Conservation (phyloP, 2,113 vertebrate species). For the Leptosomus discolor region DNA sequence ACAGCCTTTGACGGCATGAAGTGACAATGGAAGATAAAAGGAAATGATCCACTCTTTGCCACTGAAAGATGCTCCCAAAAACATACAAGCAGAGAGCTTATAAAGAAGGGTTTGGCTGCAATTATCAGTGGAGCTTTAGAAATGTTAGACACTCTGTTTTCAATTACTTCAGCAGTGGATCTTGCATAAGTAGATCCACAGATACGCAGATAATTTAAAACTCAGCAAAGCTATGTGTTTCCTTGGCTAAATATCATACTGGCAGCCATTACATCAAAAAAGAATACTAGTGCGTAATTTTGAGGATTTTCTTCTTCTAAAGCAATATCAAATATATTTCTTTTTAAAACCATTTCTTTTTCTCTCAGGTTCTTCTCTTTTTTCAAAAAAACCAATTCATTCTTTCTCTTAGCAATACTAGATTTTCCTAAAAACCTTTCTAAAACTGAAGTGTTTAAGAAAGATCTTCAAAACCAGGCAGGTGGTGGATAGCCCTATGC, state of each 20-base stretch:
- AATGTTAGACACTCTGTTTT: background rate
- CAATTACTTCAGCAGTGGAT: background rate
- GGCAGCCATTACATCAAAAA: background rate
- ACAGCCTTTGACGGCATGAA: background rate
- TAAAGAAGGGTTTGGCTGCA: background rate
- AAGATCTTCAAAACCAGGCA: background rate
- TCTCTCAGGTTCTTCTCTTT: background rate
- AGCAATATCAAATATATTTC: background rate
- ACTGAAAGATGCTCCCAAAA: background rate
- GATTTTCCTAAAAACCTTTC: background rate
- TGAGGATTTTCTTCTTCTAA: background rate
- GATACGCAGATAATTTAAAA: background rate
- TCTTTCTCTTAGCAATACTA: background rate
- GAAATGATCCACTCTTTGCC: background rate
- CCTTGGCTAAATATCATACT: background rate
- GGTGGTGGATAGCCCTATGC: fast-evolving
- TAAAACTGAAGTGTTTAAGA: background rate
- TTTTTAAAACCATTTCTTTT: background rate
- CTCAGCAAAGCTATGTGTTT: background rate
- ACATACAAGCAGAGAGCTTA: background rate
- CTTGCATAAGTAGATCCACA: background rate
- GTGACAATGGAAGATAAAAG: background rate
- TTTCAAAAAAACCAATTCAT: background rate
- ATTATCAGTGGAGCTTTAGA: background rate
- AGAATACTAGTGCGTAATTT: background rate